Conservation (phyloP, 53 echinoderm and acorn worm genomes). For the Paelopatides confundens region DNA sequence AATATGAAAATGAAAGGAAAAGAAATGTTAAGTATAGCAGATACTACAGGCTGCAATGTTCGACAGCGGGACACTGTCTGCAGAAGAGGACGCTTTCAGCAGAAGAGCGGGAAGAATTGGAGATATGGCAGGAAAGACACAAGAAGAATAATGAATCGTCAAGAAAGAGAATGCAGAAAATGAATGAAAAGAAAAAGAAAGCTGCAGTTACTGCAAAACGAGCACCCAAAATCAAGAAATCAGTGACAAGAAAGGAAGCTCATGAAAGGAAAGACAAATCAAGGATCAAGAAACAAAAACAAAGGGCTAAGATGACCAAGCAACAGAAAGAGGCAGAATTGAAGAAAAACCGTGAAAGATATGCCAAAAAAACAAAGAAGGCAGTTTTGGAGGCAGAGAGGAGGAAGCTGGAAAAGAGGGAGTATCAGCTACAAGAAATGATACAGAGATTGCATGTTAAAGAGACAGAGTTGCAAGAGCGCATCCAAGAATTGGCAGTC, state of each 20-base stretch:
- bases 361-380: background rate
- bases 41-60: background rate
- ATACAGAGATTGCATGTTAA: no score
- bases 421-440: no score
- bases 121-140: constrained; percentile 8
- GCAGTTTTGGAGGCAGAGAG: no score
- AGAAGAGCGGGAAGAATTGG: background rate
- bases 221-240: background rate
- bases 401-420: no score
- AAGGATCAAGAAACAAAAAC: constrained; percentile 10
- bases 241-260: background rate
- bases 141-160: constrained; percentile 46
- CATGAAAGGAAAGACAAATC: background rate
- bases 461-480: background rate
- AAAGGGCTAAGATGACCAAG: constrained; percentile 2
- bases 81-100: background rate
- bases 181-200: background rate
- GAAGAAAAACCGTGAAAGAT: constrained; percentile 1
- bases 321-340: background rate
- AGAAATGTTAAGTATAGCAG: background rate
- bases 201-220: background rate
- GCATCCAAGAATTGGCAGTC: no score
- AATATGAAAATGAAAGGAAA: background rate
- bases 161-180: constrained; percentile 55
- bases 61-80: background rate